Evolutionary conservation across 1,140 invertebrate species (phyloP), one percentile per base, ranked within the genome.

Genomic region (Ephestia elutella): DNA sequence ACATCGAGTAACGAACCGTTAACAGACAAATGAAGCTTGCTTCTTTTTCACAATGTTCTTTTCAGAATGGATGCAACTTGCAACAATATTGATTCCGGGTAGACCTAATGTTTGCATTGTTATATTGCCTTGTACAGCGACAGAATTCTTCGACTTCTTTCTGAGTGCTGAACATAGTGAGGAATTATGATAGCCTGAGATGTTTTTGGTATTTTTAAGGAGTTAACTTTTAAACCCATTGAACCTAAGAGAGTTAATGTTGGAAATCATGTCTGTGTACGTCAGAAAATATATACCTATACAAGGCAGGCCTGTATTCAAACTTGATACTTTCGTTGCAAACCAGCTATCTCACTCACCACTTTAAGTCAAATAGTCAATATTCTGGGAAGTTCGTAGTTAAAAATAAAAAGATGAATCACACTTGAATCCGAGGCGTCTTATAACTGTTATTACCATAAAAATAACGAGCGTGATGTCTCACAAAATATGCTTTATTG

Each of bases 1-100:
- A 61, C 59, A 56, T 50, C 35, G 38, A 60, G 58, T 64, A 68
- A 66, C 54, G 65, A 67, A 61, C 60, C 49, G 59, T 57, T 54
- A 60, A 54, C 7, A 49, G 53, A 18, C 30, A 60, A 51, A 38
- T 44, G 53, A 51, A 18, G 38, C 38, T 60, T 53, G 20, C 48
- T 21, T 48, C 20, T 56, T 56, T 60, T 60, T 25, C 48, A 25
- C n/a, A 15, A 48, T 15, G 30, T 49, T 54, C 9, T 25, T 35
- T 44, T 54, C 25, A 54, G 28, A 44, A 44, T 44, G 11, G 30
- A 32, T 32, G 30, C 30, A 32, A 44, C 38, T 4, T 44, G 38
- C 38, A 44, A 44, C 38, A 44, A 44, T 44, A 44, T 44, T 44
- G 15, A 44, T 44, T 44, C 15, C 15, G 15, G 2, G 38, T 44